Percentiles rank a stretch among this genome's conserved stretches.
phyloP scores from a whole-genome alignment of 1,140 invertebrate species.

The Eumeta japonica region DNA sequence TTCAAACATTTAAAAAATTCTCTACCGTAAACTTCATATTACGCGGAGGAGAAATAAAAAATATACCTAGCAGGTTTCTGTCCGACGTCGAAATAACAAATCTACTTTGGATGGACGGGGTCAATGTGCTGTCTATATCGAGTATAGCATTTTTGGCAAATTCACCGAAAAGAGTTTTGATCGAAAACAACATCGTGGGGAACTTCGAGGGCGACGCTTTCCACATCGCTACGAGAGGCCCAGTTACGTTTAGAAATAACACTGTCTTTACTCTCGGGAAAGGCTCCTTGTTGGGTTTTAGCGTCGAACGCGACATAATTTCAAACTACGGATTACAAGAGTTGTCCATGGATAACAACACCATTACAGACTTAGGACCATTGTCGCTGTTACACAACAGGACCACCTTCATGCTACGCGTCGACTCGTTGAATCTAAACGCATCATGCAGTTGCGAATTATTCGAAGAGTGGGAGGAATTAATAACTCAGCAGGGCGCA shows the following conservation, averaged over 20 bases:
- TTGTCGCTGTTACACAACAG: slow-evolving; percentile 62
- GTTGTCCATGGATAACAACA: slow-evolving; percentile 68
- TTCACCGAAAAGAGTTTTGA: slow-evolving; percentile 59
- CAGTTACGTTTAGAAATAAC: slow-evolving; percentile 68
- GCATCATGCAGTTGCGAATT: slow-evolving; percentile 61
- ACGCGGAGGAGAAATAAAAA: slow-evolving; percentile 42
- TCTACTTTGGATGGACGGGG: slow-evolving; percentile 64
- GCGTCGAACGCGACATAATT: slow-evolving; percentile 50
- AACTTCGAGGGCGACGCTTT: slow-evolving; percentile 66
- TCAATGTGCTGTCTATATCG: slow-evolving; percentile 59
- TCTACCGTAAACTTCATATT: slow-evolving; percentile 64
- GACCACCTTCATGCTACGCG: slow-evolving; percentile 53
- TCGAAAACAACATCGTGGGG: slow-evolving; percentile 63
- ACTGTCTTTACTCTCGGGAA: slow-evolving; percentile 57
- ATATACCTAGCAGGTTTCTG: slow-evolving; percentile 68
- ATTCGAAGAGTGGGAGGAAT: slow-evolving; percentile 39
- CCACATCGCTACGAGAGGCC: slow-evolving; percentile 60
- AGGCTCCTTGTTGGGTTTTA: slow-evolving; percentile 64
- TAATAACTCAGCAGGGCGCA: slow-evolving; percentile 28
- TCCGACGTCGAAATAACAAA: slow-evolving; percentile 70
- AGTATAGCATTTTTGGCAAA: slow-evolving; percentile 65
- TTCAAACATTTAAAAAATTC: slow-evolving; percentile 78
- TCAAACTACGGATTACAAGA: slow-evolving; percentile 39
- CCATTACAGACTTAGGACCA: slow-evolving; percentile 56
- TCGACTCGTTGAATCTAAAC: slow-evolving; percentile 63